Conservation (phyloP, 2,113 vertebrate genomes). For the Pterocles orientalis region DNA sequence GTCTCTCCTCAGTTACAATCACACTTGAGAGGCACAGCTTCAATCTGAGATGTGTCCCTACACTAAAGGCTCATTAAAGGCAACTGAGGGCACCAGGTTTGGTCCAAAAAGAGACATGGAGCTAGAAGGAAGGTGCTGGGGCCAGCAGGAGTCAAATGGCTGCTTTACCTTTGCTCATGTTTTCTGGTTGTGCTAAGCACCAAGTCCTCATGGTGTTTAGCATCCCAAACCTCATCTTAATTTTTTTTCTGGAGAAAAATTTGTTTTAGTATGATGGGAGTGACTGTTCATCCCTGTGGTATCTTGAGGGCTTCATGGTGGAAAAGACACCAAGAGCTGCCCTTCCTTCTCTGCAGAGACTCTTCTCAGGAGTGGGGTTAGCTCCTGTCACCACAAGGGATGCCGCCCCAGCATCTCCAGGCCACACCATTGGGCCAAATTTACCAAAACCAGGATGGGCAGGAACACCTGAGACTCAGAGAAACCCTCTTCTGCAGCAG, state of each 20-base stretch:
- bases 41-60: background rate
- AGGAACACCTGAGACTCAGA: background rate
- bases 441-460: background rate
- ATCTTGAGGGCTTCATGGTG: background rate
- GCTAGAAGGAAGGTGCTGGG: background rate
- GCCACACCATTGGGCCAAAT: background rate
- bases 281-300: background rate
- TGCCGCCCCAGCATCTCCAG: rapidly evolving
- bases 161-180: background rate
- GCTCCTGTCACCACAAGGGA: background rate
- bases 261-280: background rate
- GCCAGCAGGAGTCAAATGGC: background rate
- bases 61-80: background rate
- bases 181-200: background rate
- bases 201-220: background rate
- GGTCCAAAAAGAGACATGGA: background rate
- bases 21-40: background rate
- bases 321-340: background rate
- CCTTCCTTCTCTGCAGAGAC: background rate
- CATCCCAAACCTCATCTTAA: background rate
- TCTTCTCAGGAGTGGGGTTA: background rate
- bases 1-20: background rate
- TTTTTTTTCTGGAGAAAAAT: background rate
- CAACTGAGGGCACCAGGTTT: background rate
- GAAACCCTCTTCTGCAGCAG: background rate